phyloP scores from a whole-genome alignment of 2,113 vertebrate genomes.

The Enhydra lutris region DNA sequence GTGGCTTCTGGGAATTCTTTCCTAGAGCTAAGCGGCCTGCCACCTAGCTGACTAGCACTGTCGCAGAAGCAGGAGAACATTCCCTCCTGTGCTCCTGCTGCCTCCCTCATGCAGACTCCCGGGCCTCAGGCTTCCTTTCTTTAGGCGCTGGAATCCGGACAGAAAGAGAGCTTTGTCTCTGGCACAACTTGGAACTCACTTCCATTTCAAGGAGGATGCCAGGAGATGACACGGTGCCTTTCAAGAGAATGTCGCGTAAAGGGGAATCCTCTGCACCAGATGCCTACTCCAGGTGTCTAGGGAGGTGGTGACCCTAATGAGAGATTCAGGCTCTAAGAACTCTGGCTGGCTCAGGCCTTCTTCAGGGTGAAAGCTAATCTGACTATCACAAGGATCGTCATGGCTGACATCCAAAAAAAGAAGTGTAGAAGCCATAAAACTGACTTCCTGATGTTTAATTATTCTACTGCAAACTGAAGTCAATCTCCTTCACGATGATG shows the following conservation, averaged over 20 bases:
- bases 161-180: not conserved
- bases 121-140: not conserved
- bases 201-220: not conserved
- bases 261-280: not conserved
- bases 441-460: not conserved
- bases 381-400: not conserved
- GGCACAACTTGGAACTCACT: slow-evolving; percentile 13
- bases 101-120: not conserved
- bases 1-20: not conserved
- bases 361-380: not conserved
- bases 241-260: not conserved
- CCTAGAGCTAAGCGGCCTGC: not conserved
- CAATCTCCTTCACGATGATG: not conserved
- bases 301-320: not conserved
- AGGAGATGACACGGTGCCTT: not conserved
- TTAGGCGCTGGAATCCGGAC: not conserved
- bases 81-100: too few species aligned
- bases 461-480: not conserved
- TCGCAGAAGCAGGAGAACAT: not conserved
- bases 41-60: not conserved
- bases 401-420: not conserved
- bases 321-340: not conserved
- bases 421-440: not conserved
- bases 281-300: not conserved
- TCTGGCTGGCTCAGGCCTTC: not conserved